Conservation (phyloP, 1,140 invertebrate genomes). For the Leptonema lineaticorne region DNA sequence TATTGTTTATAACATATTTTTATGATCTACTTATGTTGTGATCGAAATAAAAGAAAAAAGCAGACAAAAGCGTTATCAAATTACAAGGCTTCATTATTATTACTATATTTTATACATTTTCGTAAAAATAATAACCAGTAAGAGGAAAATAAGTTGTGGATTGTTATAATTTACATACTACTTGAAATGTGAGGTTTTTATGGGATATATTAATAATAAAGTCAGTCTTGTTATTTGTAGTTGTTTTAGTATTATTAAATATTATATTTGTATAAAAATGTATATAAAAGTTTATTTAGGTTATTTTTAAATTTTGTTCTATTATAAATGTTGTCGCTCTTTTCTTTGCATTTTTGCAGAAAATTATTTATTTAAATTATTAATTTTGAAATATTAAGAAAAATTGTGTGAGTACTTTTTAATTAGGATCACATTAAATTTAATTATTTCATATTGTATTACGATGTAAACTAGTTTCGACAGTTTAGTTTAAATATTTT, state of each 20-base stretch:
- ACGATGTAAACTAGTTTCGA: neutral
- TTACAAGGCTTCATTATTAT: no score
- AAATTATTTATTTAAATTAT: conserved; percentile 3
- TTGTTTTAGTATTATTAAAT: conserved; percentile 2
- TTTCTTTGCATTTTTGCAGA: neutral
- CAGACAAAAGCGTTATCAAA: no score
- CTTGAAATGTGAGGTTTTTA: no score
- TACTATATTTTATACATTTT: no score
- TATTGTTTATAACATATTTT: no score
- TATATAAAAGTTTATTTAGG: neutral
- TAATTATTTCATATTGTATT: neutral
- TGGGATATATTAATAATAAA: neutral
- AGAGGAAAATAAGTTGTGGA: no score
- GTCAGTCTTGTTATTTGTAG: neutral
- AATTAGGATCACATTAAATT: neutral
- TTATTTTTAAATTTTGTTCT: neutral
- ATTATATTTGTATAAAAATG: neutral
- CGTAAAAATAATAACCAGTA: no score
- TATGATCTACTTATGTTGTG: no score
- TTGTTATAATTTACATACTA: no score
- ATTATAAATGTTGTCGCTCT: neutral
- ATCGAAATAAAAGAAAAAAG: no score
- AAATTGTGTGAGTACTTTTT: neutral
- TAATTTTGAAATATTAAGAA: neutral
- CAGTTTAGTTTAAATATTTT: neutral